Conservation (phyloP, 2,888 invertebrate species). For the Apamea monoglypha region DNA sequence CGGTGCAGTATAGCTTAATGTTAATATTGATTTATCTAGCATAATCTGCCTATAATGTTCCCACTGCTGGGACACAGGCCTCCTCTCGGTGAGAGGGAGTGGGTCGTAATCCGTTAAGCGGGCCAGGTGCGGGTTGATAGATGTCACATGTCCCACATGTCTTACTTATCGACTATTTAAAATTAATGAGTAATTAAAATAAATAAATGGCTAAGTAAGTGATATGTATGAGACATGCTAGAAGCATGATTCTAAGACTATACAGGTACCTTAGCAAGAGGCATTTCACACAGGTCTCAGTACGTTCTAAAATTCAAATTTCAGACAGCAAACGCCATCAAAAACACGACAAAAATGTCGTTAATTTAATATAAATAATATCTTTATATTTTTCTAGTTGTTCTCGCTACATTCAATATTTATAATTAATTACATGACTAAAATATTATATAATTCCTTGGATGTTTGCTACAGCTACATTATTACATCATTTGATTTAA, state of each 20-base stretch:
- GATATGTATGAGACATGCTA: not conserved
- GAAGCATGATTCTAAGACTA: not conserved
- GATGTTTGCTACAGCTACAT: not conserved
- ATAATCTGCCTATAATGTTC: not conserved
- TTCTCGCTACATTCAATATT: not conserved
- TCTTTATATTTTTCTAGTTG: not conserved
- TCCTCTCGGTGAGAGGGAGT: not conserved
- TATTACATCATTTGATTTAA: not conserved
- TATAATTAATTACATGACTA: not conserved
- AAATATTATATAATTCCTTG: not conserved
- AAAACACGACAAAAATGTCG: not conserved
- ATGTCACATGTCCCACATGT: not conserved
- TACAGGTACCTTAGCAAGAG: not conserved
- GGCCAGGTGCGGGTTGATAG: not conserved
- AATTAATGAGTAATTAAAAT: not conserved
- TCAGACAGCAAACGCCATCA: not conserved
- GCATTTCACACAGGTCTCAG: not conserved
- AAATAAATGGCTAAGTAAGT: not conserved
- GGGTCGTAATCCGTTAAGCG: not conserved
- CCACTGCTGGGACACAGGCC: too few relatives aligned
- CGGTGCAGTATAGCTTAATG: not conserved
- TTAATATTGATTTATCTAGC: not conserved
- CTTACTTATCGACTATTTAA: not conserved
- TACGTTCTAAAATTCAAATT: not conserved
- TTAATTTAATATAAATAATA: too few relatives aligned